Percentiles rank a stretch among this genome's conserved stretches.
Evolutionary conservation across 2,797 vertebrate species (phyloP).

Genomic region (Myiotriccus ornatus): DNA sequence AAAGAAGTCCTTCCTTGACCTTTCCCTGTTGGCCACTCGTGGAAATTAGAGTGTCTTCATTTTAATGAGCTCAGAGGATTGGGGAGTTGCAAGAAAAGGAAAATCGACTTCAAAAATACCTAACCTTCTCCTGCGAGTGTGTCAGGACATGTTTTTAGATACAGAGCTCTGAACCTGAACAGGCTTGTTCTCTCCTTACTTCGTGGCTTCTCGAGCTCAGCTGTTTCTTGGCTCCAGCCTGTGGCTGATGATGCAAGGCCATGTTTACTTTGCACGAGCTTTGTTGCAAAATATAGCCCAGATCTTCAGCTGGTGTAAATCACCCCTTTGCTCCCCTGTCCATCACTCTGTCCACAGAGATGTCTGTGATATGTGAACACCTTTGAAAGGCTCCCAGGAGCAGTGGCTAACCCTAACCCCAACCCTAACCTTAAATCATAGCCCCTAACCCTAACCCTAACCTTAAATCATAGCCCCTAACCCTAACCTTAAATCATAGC

Average conservation of each 20-base stretch:
- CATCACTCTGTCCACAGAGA: background rate
- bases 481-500: too few relatives aligned
- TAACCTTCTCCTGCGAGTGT: background rate
- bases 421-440: too few relatives aligned
- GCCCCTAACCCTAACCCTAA: too few relatives aligned
- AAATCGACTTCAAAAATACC: constrained; percentile 13
- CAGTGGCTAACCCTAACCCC: background rate
- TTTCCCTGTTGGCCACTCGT: background rate
- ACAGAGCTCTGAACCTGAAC: constrained; percentile 29
- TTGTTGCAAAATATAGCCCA: background rate
- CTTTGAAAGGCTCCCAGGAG: background rate
- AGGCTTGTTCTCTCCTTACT: constrained; percentile 38
- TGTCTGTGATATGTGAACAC: background rate
- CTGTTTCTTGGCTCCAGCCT: constrained; percentile 29
- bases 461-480: too few relatives aligned
- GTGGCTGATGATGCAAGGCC: constrained; percentile 28
- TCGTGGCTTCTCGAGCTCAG: constrained; percentile 1
- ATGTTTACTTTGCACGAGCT: background rate
- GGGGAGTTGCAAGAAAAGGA: constrained; percentile 33
- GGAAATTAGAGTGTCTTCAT: constrained; percentile 27
- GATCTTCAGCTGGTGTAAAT: background rate
- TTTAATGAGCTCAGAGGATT: constrained; percentile 46
- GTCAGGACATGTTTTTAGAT: constrained; percentile 41
- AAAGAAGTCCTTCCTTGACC: constrained; percentile 39
- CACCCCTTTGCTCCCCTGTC: background rate